phyloP scores from a whole-genome alignment of 2,888 invertebrate species.

The Tortrix viridana region DNA sequence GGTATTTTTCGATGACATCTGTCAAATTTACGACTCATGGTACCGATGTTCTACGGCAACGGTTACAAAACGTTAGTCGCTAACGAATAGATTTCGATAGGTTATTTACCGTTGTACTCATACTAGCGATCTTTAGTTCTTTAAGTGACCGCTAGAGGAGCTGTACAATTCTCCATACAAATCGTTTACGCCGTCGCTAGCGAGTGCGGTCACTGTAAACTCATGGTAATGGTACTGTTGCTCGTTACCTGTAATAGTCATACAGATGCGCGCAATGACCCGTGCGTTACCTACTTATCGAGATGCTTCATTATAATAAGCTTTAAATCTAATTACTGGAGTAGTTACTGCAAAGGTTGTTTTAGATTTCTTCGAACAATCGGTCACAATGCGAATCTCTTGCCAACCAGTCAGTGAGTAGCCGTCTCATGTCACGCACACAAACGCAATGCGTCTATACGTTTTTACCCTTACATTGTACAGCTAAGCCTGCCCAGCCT shows the following conservation, averaged over 20 bases:
- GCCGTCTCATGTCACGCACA: conserved; percentile 31
- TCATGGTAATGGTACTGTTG: no score
- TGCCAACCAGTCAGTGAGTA: not conserved
- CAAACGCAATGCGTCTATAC: conserved; percentile 25
- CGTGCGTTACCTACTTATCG: conserved; percentile 50
- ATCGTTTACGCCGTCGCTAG: no score
- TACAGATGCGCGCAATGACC: conserved; percentile 47
- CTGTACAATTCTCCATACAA: no score
- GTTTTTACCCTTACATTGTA: conserved; percentile 25
- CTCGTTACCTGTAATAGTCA: conserved; percentile 43
- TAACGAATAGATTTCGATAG: no score
- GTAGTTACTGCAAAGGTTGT: not conserved
- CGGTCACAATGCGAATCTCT: conserved; percentile 11
- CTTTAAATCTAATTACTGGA: not conserved
- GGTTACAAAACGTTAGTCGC: no score
- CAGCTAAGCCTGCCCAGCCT: conserved; percentile 29
- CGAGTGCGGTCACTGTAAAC: no score
- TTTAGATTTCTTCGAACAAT: not conserved
- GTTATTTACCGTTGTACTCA: no score
- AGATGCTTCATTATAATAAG: conserved; percentile 13
- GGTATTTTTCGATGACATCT: no score
- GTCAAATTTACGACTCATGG: no score
- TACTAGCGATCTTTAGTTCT: no score
- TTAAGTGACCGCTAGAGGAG: no score
- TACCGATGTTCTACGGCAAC: no score